Percentiles rank a stretch among this genome's conserved stretches.
phyloP scores from a whole-genome alignment of 1,140 invertebrate genomes.

The Panagrolaimus sp. region DNA sequence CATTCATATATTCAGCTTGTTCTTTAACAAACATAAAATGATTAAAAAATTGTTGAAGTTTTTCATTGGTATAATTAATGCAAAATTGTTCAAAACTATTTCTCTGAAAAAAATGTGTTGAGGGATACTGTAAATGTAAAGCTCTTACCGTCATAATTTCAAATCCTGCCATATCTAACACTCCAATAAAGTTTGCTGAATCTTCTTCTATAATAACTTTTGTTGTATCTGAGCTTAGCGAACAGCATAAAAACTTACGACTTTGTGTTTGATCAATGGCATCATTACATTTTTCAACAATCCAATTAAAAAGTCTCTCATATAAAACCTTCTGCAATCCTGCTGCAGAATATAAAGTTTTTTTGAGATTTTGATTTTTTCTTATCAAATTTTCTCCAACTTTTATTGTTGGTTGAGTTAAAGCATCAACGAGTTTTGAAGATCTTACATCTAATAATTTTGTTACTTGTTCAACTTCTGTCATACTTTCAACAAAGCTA shows the following conservation, averaged over 20 bases:
- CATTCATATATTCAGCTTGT: slow-evolving; percentile 90
- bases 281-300: slow-evolving; percentile 49
- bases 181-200: slow-evolving; percentile 66
- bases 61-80: slow-evolving; percentile 95
- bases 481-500: slow-evolving; percentile 86
- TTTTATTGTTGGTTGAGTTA: slow-evolving; percentile 65
- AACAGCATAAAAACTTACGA: slow-evolving; percentile 18
- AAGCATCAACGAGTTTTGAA: slow-evolving; percentile 63
- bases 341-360: slow-evolving; percentile 62
- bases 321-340: slow-evolving; percentile 59
- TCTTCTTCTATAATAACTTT: slow-evolving; percentile 60
- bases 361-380: slow-evolving; percentile 71
- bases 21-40: slow-evolving; percentile 99
- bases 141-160: slow-evolving; percentile 88
- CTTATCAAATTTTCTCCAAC: slow-evolving; percentile 64
- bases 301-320: slow-evolving; percentile 51
- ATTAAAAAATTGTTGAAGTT: slow-evolving; percentile 99
- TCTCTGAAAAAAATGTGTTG: slow-evolving; percentile 52
- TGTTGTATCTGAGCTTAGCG: not conserved
- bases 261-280: slow-evolving; percentile 27
- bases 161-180: slow-evolving; percentile 99
- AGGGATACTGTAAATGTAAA: not conserved
- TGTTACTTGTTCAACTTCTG: slow-evolving; percentile 57
- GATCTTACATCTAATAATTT: slow-evolving; percentile 63
- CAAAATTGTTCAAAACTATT: slow-evolving; percentile 99